These are phyloP conservation scores for Varanus komodoensis DNA, from an alignment of 2,113 vertebrate genomes.

Conservation along the genomic window DNA sequence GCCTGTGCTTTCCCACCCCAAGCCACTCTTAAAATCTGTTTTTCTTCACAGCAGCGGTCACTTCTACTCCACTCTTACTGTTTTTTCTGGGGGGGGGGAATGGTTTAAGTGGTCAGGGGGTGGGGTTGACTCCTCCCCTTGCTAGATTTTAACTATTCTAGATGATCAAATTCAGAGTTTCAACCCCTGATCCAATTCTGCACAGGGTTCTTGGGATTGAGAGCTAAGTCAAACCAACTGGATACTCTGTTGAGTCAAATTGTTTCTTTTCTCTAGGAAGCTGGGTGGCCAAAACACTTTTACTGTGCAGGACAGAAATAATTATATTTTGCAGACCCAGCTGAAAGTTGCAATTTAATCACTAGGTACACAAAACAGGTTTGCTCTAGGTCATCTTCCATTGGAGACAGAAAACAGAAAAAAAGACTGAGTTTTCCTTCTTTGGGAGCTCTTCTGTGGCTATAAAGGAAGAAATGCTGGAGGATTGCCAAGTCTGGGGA, in stretches of 20 bases:
- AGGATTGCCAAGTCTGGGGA: background rate
- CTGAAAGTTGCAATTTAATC: slow-evolving; percentile 7
- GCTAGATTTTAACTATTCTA: background rate
- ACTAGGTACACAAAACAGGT: background rate
- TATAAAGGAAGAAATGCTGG: background rate
- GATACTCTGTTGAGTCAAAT: background rate
- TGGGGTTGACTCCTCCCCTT: too few relatives aligned
- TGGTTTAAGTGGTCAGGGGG: background rate
- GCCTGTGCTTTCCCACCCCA: background rate
- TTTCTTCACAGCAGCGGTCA: background rate
- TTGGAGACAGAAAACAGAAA: too few relatives aligned
- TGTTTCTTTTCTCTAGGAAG: slow-evolving; percentile 40
- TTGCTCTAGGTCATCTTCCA: background rate
- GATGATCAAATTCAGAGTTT: background rate
- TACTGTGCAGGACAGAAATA: slow-evolving; percentile 15
- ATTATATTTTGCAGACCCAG: slow-evolving; percentile 34
- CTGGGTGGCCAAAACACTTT: background rate
- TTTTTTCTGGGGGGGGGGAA: background rate
- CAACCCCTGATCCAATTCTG: background rate
- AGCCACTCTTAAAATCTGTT: background rate
- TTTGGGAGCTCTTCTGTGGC: background rate
- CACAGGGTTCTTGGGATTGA: slow-evolving; percentile 11
- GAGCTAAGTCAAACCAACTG: slow-evolving; percentile 40
- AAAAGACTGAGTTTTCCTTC: background rate
- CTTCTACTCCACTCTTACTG: too few relatives aligned